Base-by-base conservation (phyloP, 2,888 invertebrate genomes). In the Clunio marinus region DNA sequence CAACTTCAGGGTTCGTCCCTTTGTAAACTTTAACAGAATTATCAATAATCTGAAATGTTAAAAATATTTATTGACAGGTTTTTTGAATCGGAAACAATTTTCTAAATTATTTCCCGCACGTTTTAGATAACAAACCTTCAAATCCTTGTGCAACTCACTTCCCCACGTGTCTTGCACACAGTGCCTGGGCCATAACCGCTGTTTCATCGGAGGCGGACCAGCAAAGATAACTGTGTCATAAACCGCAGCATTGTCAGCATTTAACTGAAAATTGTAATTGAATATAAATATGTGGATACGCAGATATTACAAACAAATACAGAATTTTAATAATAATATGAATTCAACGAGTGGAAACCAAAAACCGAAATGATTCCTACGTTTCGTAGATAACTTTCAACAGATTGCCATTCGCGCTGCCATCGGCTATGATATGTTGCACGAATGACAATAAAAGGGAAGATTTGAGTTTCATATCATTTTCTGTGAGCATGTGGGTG, bases 121-220 rank as follows among this genome's bases (percentile, higher is more conserved):
- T n/a, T 17, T 20, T 35, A 28, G 13, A 24, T 25, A 8, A 51
- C 71, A 15, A 51, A 89, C 89, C 82, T 91, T 93, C 0, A 98
- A 81, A 74, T 95, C 90, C 74, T 88, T 86, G 76, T 96, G 96
- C 32, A 97, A 82, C 76, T 96, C 91, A 0, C 96, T 91, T 2
- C 98, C 98, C 93, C 93, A 93, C 0, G 93, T 89, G 73, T 93
- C 90, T 78, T 96, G 95, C 8, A 97, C 93, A 78, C 97, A 98
- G 79, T 98, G 98, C 1, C 89, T 83, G 8, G 97, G 98, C 96
- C 97, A 98, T 57, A 98, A 81, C 15, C 91, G 86, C 79, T 97
- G 97, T 74, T 88, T 88, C 83, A 89, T 87, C 27, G 88, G 84
- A 8, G 92, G 90, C 5, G 90, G 89, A 1, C 93, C 92, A 69